Evolutionary conservation across 2,113 vertebrate genomes (phyloP).

Genomic region (Xyrauchen texanus): DNA sequence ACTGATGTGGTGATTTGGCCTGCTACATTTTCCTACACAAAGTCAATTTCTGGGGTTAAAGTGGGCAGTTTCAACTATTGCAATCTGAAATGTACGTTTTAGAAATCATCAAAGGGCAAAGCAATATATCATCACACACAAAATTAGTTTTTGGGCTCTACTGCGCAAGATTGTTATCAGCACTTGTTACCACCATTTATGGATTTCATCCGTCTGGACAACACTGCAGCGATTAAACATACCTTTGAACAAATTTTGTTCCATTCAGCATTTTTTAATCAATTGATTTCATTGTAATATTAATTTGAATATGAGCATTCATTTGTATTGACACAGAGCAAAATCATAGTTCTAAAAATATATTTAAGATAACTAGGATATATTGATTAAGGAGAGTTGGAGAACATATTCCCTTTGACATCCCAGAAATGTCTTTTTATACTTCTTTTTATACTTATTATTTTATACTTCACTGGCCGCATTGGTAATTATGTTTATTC

Average conservation of each 20-base stretch:
- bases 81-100: constrained; percentile 11
- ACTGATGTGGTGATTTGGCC: background rate
- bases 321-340: background rate
- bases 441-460: no score
- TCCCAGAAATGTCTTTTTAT: no score
- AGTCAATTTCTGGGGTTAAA: background rate
- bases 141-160: background rate
- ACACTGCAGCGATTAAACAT: background rate
- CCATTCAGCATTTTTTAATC: background rate
- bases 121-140: constrained; percentile 24
- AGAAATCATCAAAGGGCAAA: constrained; percentile 21
- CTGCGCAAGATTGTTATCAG: background rate
- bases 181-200: constrained; percentile 6
- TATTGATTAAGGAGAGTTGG: no score
- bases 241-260: background rate
- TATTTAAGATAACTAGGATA: no score
- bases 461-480: constrained; percentile 1
- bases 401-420: no score
- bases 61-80: background rate
- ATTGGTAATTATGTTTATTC: background rate
- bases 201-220: background rate
- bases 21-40: no score
- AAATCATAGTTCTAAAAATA: background rate
- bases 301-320: background rate
- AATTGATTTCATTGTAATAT: background rate